These are phyloP conservation scores for Drosophila equinoxialis DNA, from an alignment of 1,140 invertebrate species.

Conservation along the genomic window DNA sequence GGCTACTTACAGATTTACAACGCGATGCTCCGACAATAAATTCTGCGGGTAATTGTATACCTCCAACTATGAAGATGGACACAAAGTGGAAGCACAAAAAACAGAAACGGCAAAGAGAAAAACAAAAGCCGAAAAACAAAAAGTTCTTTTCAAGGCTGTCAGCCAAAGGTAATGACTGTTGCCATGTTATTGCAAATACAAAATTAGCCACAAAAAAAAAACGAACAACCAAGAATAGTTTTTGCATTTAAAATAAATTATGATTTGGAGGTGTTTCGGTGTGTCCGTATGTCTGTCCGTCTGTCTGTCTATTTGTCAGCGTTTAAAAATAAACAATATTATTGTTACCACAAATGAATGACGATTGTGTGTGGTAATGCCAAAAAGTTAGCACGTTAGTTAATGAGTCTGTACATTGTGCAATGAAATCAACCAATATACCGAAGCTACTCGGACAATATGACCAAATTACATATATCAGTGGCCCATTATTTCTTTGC, in stretches of 20 bases:
- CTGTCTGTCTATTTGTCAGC: conserved; percentile 18
- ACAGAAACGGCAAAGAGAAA: conserved; percentile 1
- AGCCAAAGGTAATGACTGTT: conserved; percentile 25
- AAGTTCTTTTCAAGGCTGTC: conserved; percentile 47
- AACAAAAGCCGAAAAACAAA: conserved; percentile 27
- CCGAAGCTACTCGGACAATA: too few relatives aligned
- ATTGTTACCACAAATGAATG: conserved; percentile 16
- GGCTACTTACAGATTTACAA: conserved; percentile 61
- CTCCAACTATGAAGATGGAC: neutral
- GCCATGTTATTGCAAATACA: conserved; percentile 32
- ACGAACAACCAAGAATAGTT: conserved; percentile 31
- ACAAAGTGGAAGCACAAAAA: neutral
- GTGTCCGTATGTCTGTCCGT: conserved; percentile 16
- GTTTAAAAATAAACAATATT: conserved; percentile 44
- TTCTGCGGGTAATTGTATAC: conserved; percentile 50
- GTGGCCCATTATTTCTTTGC: neutral
- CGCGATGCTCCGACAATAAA: conserved; percentile 47
- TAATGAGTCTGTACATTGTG: conserved; percentile 27
- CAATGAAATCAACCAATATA: neutral
- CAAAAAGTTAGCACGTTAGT: conserved; percentile 35
- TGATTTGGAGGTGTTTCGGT: conserved; percentile 19
- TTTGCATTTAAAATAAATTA: conserved; percentile 12
- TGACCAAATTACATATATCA: too few relatives aligned
- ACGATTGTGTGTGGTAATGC: conserved; percentile 35
- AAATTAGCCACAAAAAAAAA: conserved; percentile 15